These are phyloP conservation scores for Megaceryle alcyon DNA, from an alignment of 2,797 vertebrate genomes.

Conservation along the genomic window DNA sequence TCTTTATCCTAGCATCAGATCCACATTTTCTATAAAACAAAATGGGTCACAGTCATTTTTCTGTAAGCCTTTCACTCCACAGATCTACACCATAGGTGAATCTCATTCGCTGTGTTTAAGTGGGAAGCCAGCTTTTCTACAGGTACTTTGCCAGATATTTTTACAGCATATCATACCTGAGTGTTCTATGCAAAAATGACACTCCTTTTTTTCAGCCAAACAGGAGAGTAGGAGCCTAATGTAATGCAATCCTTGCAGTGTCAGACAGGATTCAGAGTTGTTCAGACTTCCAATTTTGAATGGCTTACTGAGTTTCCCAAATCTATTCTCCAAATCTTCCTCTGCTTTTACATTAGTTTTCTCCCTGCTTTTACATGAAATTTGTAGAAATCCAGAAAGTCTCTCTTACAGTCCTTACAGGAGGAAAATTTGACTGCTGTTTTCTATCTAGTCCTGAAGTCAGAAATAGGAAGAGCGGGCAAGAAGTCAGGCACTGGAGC, in stretches of 20 bases:
- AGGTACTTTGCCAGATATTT: not conserved
- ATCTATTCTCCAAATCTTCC: not conserved
- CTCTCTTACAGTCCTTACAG: not conserved
- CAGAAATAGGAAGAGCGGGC: not conserved
- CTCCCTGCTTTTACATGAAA: not conserved
- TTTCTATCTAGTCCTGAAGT: not conserved
- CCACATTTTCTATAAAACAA: not conserved
- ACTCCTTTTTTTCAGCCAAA: not conserved
- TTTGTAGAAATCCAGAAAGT: not conserved
- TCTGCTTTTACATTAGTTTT: not conserved
- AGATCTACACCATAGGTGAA: not conserved
- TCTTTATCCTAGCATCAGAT: constrained; percentile 7
- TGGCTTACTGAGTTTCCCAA: constrained; percentile 27
- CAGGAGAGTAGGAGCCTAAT: not conserved
- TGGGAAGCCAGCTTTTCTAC: not conserved
- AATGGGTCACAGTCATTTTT: constrained; percentile 14
- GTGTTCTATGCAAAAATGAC: not conserved
- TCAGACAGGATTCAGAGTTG: constrained; percentile 24
- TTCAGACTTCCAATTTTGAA: constrained; percentile 29
- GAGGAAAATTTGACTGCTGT: not conserved
- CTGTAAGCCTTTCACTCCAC: not conserved
- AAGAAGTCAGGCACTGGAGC: not conserved
- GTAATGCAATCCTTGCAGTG: not conserved
- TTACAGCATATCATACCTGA: not conserved
- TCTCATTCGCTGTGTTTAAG: not conserved